Percentiles rank a stretch among this genome's conserved stretches.
Evolutionary conservation across 2,113 vertebrate genomes (phyloP).

Genomic region (Podarcis raffonei): DNA sequence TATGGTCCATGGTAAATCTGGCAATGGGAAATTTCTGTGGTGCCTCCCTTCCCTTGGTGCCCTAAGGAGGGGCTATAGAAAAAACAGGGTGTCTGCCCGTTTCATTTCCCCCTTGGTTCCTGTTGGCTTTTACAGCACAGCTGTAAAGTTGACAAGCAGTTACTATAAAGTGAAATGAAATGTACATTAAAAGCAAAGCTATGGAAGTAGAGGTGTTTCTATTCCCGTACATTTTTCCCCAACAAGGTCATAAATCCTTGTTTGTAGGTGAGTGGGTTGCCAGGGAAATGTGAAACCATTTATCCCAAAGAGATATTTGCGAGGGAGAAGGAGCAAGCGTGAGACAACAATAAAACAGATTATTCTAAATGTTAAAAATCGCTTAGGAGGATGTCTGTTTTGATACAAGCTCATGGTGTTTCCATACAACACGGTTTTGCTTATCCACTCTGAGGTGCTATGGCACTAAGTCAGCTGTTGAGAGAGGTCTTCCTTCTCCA

Average conservation of each 20-base stretch:
- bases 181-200: constrained; percentile 1
- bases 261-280: neutral
- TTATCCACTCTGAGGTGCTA: neutral
- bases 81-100: neutral
- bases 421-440: neutral
- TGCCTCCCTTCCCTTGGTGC: too few species aligned
- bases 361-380: neutral
- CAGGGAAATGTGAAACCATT: constrained; percentile 8
- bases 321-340: neutral
- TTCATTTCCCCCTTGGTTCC: constrained; percentile 8
- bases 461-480: neutral
- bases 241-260: neutral
- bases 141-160: constrained; percentile 7
- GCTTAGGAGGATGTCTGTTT: neutral
- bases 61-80: neutral
- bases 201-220: neutral
- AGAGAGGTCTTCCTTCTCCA: too few species aligned
- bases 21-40: too few species aligned
- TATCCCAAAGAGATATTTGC: neutral
- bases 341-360: neutral
- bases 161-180: constrained; percentile 23
- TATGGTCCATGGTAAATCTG: too few species aligned
- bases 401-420: neutral
- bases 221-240: neutral
- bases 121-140: neutral